Evolutionary conservation across 2,113 vertebrate species (phyloP).

Genomic region (Bambusicola thoracicus): DNA sequence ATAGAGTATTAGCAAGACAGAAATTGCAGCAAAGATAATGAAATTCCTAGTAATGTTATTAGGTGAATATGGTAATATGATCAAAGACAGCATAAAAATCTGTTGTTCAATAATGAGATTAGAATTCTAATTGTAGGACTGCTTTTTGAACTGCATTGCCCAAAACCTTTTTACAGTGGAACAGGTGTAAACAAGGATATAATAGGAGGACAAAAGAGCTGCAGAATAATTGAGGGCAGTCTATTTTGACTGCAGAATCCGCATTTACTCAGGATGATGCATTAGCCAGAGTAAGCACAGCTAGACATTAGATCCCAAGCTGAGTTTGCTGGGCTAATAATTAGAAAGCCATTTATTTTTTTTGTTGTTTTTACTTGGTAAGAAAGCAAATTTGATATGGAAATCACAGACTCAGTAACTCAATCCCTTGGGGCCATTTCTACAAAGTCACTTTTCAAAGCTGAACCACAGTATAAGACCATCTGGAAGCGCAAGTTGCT

Average conservation of each 20-base stretch:
- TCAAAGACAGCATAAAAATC: not conserved
- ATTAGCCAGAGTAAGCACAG: constrained; percentile 38
- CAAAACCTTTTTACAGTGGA: not conserved
- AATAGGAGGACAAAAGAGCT: not conserved
- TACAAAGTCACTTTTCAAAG: constrained; percentile 52
- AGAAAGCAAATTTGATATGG: constrained; percentile 39
- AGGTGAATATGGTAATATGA: constrained; percentile 15
- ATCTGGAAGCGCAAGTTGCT: constrained; percentile 46
- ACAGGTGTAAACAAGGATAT: constrained; percentile 10
- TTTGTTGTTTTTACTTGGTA: constrained; percentile 25
- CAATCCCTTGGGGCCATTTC: constrained; percentile 19
- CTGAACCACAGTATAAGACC: constrained; percentile 25
- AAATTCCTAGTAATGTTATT: not conserved
- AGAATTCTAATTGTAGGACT: not conserved
- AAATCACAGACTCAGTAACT: constrained; percentile 37
- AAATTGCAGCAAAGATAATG: not conserved
- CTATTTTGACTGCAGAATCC: not conserved
- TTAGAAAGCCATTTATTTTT: constrained; percentile 29
- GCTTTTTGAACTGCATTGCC: not conserved
- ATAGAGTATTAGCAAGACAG: not conserved
- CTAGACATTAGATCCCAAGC: constrained; percentile 35
- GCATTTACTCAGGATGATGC: constrained; percentile 12
- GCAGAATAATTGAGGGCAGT: constrained; percentile 6
- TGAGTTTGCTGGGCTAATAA: constrained; percentile 40
- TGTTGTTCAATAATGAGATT: constrained; percentile 2